Base-by-base conservation (phyloP, 37 sponge, comb jelly and placozoan genomes). In the Cliona cf. orientalis region DNA sequence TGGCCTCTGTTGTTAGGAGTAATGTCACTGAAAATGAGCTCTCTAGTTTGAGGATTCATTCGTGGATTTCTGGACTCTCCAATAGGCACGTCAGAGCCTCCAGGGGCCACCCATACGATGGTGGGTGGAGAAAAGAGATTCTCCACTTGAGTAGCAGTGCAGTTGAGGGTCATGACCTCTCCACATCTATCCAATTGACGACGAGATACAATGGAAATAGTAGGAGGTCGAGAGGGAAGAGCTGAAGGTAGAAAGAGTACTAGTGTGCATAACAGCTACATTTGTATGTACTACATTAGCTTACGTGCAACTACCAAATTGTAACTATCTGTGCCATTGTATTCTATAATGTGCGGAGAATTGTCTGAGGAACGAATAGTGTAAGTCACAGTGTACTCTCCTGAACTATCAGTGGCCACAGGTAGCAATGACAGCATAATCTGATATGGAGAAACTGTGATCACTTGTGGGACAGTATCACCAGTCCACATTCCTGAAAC, bases 171-270 rank as follows among this genome's bases (percentile, higher is more conserved):
- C 63, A 21, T 61, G 12, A 28, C 63, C 26, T 61, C 63, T n/a
- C 63, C 63, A 61, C 63, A 61, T 21, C 6, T 22, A 61, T 61
- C 23, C 23, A n/a, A n/a, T 21, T 21, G 63, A 61, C 23, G 29
- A 25, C 63, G 63, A 6, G 63, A 61, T 61, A 28, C 29, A 7
- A 61, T n/a, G 23, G 63, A 9, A 61, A 61, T 61, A 28, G 26
- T 61, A n/a, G 63, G 63, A 61, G 63, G 63, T 6, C 63, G 63
- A n/a, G 63, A n/a, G 12, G 63, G 63, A 14, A 61, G 63, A 25
- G 63, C 63, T 61, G n/a, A n/a, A n/a, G n/a, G n/a, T n/a, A n/a
- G n/a, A n/a, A n/a, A n/a, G n/a, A n/a, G n/a, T n/a, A n/a, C n/a
- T n/a, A n/a, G n/a, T n/a, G n/a, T n/a, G n/a, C n/a, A n/a, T n/a